Evolutionary conservation across 2,797 vertebrate species (phyloP).

Genomic region (Phyllotis vaccarum): DNA sequence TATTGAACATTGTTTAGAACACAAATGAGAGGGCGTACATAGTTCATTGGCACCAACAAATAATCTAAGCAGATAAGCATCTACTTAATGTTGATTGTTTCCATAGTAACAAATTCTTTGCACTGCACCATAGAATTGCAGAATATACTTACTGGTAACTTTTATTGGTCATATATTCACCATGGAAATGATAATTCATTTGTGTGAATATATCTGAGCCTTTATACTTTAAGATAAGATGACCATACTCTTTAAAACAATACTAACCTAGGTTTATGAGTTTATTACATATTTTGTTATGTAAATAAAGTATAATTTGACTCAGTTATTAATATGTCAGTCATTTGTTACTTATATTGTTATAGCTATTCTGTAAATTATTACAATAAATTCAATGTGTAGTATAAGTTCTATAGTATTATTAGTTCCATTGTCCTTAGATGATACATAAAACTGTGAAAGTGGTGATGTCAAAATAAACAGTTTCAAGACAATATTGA

Average conservation of each 20-base stretch:
- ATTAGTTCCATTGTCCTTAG: neutral
- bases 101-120: neutral
- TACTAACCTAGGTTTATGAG: neutral
- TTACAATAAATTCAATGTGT: neutral
- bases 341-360: neutral
- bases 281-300: neutral
- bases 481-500: neutral
- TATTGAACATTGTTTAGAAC: neutral
- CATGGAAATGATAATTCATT: neutral
- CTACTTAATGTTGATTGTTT: neutral
- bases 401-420: neutral
- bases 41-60: neutral
- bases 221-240: neutral
- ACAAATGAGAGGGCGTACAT: neutral
- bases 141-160: neutral
- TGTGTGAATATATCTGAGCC: neutral
- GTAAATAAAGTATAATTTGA: neutral
- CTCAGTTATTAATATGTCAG: neutral
- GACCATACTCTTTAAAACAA: neutral
- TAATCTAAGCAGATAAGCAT: neutral
- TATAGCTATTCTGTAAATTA: neutral
- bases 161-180: neutral
- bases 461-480: neutral
- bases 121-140: fast-evolving
- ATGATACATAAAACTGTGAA: neutral